Base-by-base conservation (phyloP, 2,888 invertebrate species). In the Liodrosophila aerea region DNA sequence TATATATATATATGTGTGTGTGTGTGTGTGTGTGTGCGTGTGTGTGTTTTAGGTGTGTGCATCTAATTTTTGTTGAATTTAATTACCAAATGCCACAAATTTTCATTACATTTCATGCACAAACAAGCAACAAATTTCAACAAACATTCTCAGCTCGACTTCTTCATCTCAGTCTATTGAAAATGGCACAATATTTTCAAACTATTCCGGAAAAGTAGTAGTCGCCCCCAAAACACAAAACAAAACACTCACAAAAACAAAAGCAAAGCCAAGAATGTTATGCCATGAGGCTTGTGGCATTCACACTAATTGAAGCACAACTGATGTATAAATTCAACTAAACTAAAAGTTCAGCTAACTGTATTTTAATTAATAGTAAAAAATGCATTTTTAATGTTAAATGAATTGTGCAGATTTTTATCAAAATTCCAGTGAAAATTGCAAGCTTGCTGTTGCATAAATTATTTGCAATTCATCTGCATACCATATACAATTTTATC, bases 41-140 rank as follows among this genome's bases (percentile, higher is more conserved):
- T 41, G 27, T n/a, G 9, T 11, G n/a, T 40, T 7, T 15, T 39
- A 36, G 52, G 52, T 58, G 51, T 60, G 22, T 61, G 56, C 39
- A 45, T 49, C 39, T 62, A 40, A 71, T 58, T 60, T 75, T 36
- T 62, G 50, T 27, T 59, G 50, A 80, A 76, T 73, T 80, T 83
- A 76, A 83, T 83, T 76, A 76, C 44, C 57, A 36, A 18, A 52
- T 57, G 57, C 56, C 52, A 52, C 44, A 63, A 70, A 70, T 57
- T 64, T 63, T 33, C 54, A 50, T 68, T 67, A 47, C 43, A 47
- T 67, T 60, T 52, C 37, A 34, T 22, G 15, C 11, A 31, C 45
- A 47, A 43, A 49, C 44, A 45, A 22, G 16, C 46, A 68, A 46
- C 33, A 37, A 46, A 46, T 46, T 54, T 68, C 15, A 39, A 13